Evolutionary conservation across 1,140 invertebrate species (phyloP), one percentile per base, ranked within the genome.

Genomic region (Copidosoma floridanum): DNA sequence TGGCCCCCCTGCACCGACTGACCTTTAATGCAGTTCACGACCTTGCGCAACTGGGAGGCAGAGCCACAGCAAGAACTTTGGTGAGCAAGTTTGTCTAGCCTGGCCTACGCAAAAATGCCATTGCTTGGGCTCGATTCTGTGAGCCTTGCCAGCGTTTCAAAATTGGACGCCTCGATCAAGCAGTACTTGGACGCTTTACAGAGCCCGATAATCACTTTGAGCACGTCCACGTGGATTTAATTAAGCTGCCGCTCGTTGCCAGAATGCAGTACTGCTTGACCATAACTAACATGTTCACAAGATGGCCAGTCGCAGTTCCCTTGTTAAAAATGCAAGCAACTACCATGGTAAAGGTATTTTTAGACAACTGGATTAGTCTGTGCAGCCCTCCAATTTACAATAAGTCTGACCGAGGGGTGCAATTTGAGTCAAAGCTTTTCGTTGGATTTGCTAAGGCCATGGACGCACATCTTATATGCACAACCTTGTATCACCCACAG

Each of bases 181-280:
- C 38, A 16, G 38, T 16, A 4, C 38, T 41, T 16, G 16, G 6
- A n/a, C 16, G 4, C 10, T 41, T 41, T 16, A 16, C 10, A 5
- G 38, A 12, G 10, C 38, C 38, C 10, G 38, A 41, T 16, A 41
- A 41, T 16, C 6, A 16, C 4, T 41, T 41, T n/a, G 38, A 41
- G 6, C 38, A 41, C 38, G 38, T 41, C 38, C 38, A 41, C 16
- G 6, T 41, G 4, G 38, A 41, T 16, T 16, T 41, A 8, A 41
- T 41, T 16, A 6, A 10, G 5, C 38, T 41, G n/a, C 38, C 38
- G 6, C 6, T 12, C 16, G 38, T 41, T 16, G 38, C 10, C 4
- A 16, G 16, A 6, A 8, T 41, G 38, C 6, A 16, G 4, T 41
- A 41, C 38, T 41, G 38, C 0, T 73, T 76, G 29, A 74, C 72